Evolutionary conservation across 2,888 invertebrate genomes (phyloP), one percentile per base, ranked within the genome.

Genomic region (Lepidochrysops patricia): DNA sequence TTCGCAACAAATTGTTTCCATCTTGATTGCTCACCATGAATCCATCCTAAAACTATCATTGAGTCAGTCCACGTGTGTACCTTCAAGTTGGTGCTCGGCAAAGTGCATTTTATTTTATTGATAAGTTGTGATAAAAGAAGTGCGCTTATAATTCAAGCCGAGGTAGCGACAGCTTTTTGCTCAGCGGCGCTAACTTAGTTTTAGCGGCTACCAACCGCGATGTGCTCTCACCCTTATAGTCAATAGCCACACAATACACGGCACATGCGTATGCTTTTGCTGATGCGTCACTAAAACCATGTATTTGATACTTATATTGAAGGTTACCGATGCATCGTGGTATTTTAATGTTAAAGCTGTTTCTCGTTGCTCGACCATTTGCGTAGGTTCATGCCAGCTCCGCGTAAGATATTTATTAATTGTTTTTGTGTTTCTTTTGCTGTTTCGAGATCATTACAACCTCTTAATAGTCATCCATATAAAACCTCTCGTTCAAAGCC

Each of bases 251-350:
- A 32, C 50, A 62, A 64, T 63, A 65, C 9, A 63, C 52, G 29
- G 56, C 43, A 35, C 60, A 62, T 2, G 63, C 61, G 57, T 62
- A 65, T 0, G 60, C 63, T 61, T 62, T 62, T 49, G 59, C 61
- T 9, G 63, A 63, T 1, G 66, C 64, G 29, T 66, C 64, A 56
- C 66, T 57, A 48, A 62, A 66, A 32, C 63, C 63, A 35, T 66
- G 62, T 60, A 66, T 48, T 4, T 35, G 35, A 35, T 35, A 35
- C 35, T 3, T 35, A 35, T 12, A 1, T 35, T 35, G 35, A 35
- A 35, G 35, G 35, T 35, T 35, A 35, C 35, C 35, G 4, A 35
- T 35, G 35, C 35, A 35, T 35, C 35, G 35, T 35, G 35, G 35
- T 12, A 35, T 35, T 35, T 35, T 35, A n/a, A 35, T 35, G 35